Conservation (phyloP, 2,888 invertebrate genomes). For the Cyrtodaria siliqua region DNA sequence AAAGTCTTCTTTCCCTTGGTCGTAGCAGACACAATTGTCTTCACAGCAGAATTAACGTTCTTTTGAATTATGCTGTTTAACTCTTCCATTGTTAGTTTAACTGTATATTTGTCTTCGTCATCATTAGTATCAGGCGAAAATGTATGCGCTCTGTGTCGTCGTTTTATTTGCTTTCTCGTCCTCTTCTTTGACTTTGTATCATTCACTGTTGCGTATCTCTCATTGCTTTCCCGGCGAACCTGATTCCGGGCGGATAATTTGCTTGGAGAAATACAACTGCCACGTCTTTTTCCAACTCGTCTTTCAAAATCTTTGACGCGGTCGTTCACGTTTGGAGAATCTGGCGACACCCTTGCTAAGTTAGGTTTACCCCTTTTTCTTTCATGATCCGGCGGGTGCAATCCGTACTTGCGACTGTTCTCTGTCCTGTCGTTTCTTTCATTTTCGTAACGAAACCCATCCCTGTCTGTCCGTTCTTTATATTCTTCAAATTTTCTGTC, state of each 20-base stretch:
- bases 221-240: not conserved
- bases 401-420: not conserved
- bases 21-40: slow-evolving; percentile 42
- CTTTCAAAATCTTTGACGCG: not conserved
- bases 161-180: slow-evolving; percentile 25
- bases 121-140: slow-evolving; percentile 38
- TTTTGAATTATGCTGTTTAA: slow-evolving; percentile 52
- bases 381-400: not conserved
- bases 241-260: not conserved
- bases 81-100: slow-evolving; percentile 59
- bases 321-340: not conserved
- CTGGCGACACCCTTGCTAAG: not conserved
- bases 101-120: slow-evolving; percentile 33
- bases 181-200: slow-evolving; percentile 17
- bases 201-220: slow-evolving; percentile 16
- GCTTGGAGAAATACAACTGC: slow-evolving; percentile 6
- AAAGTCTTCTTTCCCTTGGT: slow-evolving; percentile 6
- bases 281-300: slow-evolving; percentile 24
- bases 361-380: not conserved
- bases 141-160: slow-evolving; percentile 21
- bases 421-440: not conserved
- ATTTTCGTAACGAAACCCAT: not conserved
- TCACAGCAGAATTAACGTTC: slow-evolving; percentile 51
- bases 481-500: slow-evolving; percentile 32
- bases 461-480: not conserved